Evolutionary conservation across 2,113 vertebrate genomes (phyloP).

Genomic region (Odontesthes bonariensis): DNA sequence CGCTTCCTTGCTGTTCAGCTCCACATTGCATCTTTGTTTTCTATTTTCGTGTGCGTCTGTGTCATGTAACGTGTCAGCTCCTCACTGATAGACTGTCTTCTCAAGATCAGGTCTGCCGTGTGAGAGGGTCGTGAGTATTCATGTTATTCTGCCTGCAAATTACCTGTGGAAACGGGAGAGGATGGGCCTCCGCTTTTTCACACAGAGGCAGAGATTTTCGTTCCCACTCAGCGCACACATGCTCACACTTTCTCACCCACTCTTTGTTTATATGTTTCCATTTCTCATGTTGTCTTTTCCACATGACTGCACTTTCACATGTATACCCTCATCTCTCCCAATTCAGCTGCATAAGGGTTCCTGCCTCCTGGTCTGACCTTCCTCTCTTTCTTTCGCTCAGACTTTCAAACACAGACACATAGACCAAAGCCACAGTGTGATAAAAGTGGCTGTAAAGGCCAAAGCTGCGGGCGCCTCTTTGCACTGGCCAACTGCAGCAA

Average conservation of each 20-base stretch:
- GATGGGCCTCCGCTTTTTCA: not conserved
- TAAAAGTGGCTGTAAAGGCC: slow-evolving; percentile 55
- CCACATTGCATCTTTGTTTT: slow-evolving; percentile 21
- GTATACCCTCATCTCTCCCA: slow-evolving; percentile 36
- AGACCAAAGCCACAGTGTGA: slow-evolving; percentile 36
- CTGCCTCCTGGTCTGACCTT: slow-evolving; percentile 26
- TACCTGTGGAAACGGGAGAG: slow-evolving; percentile 38
- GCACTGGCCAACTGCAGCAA: slow-evolving; percentile 36
- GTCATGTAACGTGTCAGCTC: slow-evolving; percentile 43
- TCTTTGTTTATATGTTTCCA: slow-evolving; percentile 58
- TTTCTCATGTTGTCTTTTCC: slow-evolving; percentile 66
- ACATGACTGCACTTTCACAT: slow-evolving; percentile 52
- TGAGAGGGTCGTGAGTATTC: slow-evolving; percentile 49
- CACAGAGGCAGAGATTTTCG: not conserved
- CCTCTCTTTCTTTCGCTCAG: not conserved
- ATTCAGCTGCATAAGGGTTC: slow-evolving; percentile 64
- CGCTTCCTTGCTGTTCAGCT: slow-evolving; percentile 3
- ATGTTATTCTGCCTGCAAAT: slow-evolving; percentile 62
- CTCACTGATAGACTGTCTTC: slow-evolving; percentile 54
- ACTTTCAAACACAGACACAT: slow-evolving; percentile 29
- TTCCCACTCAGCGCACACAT: slow-evolving; percentile 5
- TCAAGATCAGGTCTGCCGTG: slow-evolving; percentile 45
- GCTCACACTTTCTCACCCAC: slow-evolving; percentile 15
- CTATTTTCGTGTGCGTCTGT: slow-evolving; percentile 10
- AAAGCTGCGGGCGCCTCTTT: slow-evolving; percentile 36